These are phyloP conservation scores for Drosophila nigricruria DNA, from an alignment of 2,888 invertebrate genomes.

Conservation along the genomic window DNA sequence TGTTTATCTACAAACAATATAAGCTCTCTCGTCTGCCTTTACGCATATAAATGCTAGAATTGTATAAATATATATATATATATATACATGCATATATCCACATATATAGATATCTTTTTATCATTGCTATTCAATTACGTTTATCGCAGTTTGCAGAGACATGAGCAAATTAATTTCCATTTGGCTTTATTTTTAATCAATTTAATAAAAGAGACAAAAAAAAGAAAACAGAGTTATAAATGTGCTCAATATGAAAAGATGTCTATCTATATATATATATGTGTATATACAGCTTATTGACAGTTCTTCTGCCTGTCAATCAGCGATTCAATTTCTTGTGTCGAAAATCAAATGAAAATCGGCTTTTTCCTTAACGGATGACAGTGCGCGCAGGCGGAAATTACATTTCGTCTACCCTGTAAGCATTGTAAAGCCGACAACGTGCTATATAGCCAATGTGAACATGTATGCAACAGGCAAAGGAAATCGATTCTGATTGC, in stretches of 20 bases:
- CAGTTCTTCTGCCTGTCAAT: conserved; percentile 36
- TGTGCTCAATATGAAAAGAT: background rate
- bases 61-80: conserved; percentile 28
- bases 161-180: conserved; percentile 55
- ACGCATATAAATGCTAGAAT: conserved; percentile 39
- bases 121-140: conserved; percentile 70
- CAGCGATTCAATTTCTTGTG: conserved; percentile 25
- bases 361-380: conserved; percentile 23
- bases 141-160: conserved; percentile 62
- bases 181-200: conserved; percentile 32
- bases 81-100: background rate
- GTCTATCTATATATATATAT: background rate
- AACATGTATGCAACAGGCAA: background rate
- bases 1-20: conserved; percentile 48
- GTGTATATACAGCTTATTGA: background rate
- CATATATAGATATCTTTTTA: conserved; percentile 43
- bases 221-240: background rate
- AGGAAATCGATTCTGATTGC: background rate
- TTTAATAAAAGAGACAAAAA: conserved; percentile 6
- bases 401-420: conserved; percentile 61
- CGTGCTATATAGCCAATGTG: background rate
- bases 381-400: conserved; percentile 64
- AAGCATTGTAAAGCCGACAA: background rate
- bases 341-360: conserved; percentile 13
- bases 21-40: conserved; percentile 39